Conservation (phyloP, 2,797 vertebrate genomes). For the Erethizon dorsatum region DNA sequence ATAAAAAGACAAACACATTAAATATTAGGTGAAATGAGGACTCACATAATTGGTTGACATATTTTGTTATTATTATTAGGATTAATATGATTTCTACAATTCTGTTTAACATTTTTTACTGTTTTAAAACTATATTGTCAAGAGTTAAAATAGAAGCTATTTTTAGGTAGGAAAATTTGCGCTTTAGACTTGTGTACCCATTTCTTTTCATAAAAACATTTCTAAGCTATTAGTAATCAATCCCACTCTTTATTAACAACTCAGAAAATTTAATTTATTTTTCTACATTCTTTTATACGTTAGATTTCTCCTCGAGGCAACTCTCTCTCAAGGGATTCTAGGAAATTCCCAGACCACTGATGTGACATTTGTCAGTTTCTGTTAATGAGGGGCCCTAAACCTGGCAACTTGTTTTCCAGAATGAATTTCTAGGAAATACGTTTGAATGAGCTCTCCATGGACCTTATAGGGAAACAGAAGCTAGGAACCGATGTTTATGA, state of each 20-base stretch:
- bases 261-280: neutral
- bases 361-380: constrained; percentile 28
- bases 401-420: constrained; percentile 31
- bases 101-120: constrained; percentile 26
- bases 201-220: neutral
- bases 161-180: constrained; percentile 1
- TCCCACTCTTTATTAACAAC: neutral
- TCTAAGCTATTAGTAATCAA: neutral
- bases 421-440: neutral
- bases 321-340: neutral
- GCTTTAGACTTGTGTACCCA: neutral
- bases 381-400: constrained; percentile 26
- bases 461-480: neutral
- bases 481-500: neutral
- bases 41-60: neutral
- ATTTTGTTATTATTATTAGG: constrained; percentile 26
- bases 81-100: neutral
- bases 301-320: constrained; percentile 35
- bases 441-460: neutral
- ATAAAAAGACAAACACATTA: neutral
- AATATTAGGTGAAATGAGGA: neutral
- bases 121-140: neutral
- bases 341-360: constrained; percentile 2
- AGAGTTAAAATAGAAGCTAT: neutral
- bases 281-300: neutral